phyloP scores from a whole-genome alignment of 2,888 invertebrate genomes.

The Drosophila setosimentum region DNA sequence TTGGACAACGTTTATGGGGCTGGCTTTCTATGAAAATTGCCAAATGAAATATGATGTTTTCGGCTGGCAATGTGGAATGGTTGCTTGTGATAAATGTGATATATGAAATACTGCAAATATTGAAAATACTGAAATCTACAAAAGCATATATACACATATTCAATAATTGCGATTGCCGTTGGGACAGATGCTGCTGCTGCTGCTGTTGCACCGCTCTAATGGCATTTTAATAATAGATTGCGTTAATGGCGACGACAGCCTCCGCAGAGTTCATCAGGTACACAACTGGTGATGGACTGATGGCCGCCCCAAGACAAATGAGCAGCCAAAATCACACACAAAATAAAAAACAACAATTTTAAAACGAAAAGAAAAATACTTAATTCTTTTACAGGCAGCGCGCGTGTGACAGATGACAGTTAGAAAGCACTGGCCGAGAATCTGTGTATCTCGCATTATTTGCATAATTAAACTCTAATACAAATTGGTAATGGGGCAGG shows the following conservation, averaged over 20 bases:
- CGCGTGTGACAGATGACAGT: constrained; percentile 72
- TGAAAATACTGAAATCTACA: background rate
- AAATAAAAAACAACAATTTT: constrained; percentile 22
- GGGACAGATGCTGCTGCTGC: constrained; percentile 48
- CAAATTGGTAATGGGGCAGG: constrained; percentile 54
- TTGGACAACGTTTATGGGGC: constrained; percentile 64
- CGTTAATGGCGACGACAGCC: constrained; percentile 63
- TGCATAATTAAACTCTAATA: constrained; percentile 76
- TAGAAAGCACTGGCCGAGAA: constrained; percentile 62
- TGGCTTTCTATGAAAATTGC: constrained; percentile 54
- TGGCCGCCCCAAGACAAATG: constrained; percentile 66
- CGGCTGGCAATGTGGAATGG: constrained; percentile 3
- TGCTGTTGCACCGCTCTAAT: constrained; percentile 71
- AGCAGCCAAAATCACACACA: constrained; percentile 34
- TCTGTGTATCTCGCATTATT: constrained; percentile 58
- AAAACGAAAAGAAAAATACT: constrained; percentile 7
- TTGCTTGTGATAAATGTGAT: constrained; percentile 26
- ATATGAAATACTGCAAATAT: constrained; percentile 29
- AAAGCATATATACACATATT: constrained; percentile 34
- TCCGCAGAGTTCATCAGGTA: constrained; percentile 32
- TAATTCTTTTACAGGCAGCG: constrained; percentile 18
- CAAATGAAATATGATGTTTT: constrained; percentile 42
- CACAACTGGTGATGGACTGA: constrained; percentile 48
- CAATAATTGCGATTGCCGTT: constrained; percentile 78
- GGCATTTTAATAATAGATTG: constrained; percentile 77